Conservation (phyloP, 2,797 vertebrate species). For the Odontamblyopus lacepedii region DNA sequence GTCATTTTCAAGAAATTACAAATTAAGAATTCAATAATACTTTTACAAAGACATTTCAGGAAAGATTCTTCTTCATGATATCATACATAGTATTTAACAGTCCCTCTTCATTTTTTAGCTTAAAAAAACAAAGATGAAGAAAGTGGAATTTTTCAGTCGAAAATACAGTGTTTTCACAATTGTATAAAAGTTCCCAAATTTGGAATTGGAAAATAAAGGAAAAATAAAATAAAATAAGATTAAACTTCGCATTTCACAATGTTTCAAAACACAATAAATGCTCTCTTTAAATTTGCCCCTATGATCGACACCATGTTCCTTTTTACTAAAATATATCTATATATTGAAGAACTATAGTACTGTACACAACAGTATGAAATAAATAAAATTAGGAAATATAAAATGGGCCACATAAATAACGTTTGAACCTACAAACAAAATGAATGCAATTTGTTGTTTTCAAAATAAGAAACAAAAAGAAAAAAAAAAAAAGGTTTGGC, state of each 20-base stretch:
- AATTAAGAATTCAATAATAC: slow-evolving; percentile 99
- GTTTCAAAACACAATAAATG: slow-evolving; percentile 99
- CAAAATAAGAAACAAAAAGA: slow-evolving; percentile 81
- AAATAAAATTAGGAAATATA: slow-evolving; percentile 99
- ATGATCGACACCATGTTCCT: slow-evolving; percentile 99
- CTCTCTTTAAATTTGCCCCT: slow-evolving; percentile 99
- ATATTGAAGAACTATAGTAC: slow-evolving; percentile 99
- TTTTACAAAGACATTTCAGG: slow-evolving; percentile 99
- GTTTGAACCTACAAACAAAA: slow-evolving; percentile 96
- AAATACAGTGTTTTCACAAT: slow-evolving; percentile 99
- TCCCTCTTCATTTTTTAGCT: slow-evolving; percentile 98
- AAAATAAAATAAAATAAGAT: slow-evolving; percentile 93
- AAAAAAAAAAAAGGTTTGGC: slow-evolving; percentile 88
- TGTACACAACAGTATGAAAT: slow-evolving; percentile 99
- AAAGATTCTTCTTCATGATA: slow-evolving; percentile 98
- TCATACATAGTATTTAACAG: slow-evolving; percentile 99
- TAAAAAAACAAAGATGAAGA: slow-evolving; percentile 95
- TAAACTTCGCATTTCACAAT: slow-evolving; percentile 99
- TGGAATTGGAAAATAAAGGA: slow-evolving; percentile 96
- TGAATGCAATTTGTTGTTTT: slow-evolving; percentile 91
- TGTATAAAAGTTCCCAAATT: slow-evolving; percentile 99
- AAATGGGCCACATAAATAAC: slow-evolving; percentile 99
- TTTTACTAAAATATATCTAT: slow-evolving; percentile 99
- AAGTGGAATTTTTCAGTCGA: slow-evolving; percentile 99
- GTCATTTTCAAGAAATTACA: slow-evolving; percentile 99